Conservation (phyloP, 2,888 invertebrate species). For the Stegana nigrithorax region DNA sequence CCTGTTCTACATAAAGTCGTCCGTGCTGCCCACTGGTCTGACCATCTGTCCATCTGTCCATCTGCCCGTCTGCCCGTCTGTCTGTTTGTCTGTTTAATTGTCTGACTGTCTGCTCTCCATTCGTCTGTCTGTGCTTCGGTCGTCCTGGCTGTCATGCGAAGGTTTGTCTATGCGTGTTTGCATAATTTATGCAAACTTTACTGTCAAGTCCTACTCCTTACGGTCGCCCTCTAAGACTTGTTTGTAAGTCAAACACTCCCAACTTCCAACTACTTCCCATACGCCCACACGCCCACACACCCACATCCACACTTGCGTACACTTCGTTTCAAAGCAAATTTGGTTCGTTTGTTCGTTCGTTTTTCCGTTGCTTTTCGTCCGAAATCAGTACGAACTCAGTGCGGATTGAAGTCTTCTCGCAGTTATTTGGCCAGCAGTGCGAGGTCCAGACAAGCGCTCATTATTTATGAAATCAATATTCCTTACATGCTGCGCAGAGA, state of each 20-base stretch:
- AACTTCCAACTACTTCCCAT: too few relatives aligned
- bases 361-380: too few relatives aligned
- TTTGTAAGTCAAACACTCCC: background rate
- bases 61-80: background rate
- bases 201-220: constrained; percentile 26
- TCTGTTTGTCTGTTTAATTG: background rate
- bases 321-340: too few relatives aligned
- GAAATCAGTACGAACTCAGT: too few relatives aligned
- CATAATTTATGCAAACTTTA: constrained; percentile 49
- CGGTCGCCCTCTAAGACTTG: background rate
- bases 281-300: too few relatives aligned
- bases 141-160: background rate
- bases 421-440: too few relatives aligned
- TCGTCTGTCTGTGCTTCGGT: background rate
- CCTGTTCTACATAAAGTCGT: too few relatives aligned
- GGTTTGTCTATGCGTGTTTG: constrained; percentile 16
- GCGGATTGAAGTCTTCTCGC: too few relatives aligned
- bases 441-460: constrained; percentile 1
- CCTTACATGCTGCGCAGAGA: too few relatives aligned
- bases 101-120: background rate
- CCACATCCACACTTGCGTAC: too few relatives aligned
- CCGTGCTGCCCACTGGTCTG: background rate
- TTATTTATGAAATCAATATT: constrained; percentile 7
- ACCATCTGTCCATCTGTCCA: background rate
- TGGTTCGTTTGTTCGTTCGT: too few relatives aligned